phyloP scores from a whole-genome alignment of 2,888 invertebrate genomes.

The Frankliniella fusca region DNA sequence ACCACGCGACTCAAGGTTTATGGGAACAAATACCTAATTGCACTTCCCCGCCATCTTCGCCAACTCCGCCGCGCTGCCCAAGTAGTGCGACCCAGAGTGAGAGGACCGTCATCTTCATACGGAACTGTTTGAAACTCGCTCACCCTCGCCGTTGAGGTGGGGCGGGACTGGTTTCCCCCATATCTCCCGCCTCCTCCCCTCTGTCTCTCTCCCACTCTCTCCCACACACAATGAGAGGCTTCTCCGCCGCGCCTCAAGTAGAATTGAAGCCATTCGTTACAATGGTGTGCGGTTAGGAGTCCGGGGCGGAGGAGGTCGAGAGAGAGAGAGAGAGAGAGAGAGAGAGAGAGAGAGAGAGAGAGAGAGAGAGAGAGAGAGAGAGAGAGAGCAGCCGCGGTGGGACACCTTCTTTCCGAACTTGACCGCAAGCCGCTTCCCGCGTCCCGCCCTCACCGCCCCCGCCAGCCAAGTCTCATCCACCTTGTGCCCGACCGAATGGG shows the following conservation, averaged over 20 bases:
- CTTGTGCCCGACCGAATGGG: not conserved
- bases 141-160: not conserved
- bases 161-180: no score
- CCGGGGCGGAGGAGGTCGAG: not conserved
- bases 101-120: not conserved
- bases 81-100: not conserved
- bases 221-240: no score
- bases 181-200: no score
- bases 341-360: not conserved
- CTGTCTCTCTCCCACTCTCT: no score
- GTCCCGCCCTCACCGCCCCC: not conserved
- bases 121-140: slow-evolving; percentile 17
- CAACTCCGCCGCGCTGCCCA: not conserved
- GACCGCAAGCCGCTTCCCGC: not conserved
- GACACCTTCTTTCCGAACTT: not conserved
- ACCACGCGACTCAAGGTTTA: not conserved
- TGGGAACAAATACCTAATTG: not conserved
- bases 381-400: not conserved
- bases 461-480: not conserved
- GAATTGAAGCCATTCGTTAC: slow-evolving; percentile 19
- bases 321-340: not conserved
- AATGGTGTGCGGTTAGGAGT: not conserved
- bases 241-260: not conserved
- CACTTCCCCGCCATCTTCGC: not conserved
- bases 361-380: not conserved